Evolutionary conservation across 2,113 vertebrate species (phyloP).

Genomic region (Alligator sinensis): DNA sequence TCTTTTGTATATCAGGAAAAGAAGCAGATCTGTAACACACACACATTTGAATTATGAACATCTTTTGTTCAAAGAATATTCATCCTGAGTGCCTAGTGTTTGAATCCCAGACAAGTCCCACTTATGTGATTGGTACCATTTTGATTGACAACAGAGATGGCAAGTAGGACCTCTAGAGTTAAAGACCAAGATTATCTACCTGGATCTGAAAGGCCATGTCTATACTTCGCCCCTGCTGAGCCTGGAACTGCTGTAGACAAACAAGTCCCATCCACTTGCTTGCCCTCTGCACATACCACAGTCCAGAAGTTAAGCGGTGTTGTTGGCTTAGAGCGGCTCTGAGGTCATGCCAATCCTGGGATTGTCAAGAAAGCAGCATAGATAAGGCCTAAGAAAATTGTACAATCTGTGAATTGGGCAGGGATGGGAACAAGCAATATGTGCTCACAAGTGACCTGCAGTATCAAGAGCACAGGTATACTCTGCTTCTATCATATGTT

Average conservation of each 20-base stretch:
- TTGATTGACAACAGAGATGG: not conserved
- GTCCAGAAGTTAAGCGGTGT: too few relatives aligned
- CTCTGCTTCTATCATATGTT: not conserved
- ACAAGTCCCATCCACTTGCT: too few relatives aligned
- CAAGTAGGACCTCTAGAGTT: not conserved
- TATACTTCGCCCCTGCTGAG: too few relatives aligned
- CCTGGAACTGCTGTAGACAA: too few relatives aligned
- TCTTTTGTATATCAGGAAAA: not conserved
- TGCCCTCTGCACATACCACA: too few relatives aligned
- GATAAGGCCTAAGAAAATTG: not conserved
- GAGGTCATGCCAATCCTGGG: too few relatives aligned
- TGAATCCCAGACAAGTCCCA: accelerated
- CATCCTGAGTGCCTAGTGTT: not conserved
- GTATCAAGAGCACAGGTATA: not conserved
- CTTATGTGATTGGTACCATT: not conserved
- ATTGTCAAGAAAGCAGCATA: too few relatives aligned
- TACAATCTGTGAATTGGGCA: not conserved
- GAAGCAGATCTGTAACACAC: not conserved
- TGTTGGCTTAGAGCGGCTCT: too few relatives aligned
- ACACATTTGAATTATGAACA: not conserved
- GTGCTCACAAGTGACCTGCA: not conserved
- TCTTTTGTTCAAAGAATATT: not conserved
- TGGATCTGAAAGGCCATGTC: not conserved
- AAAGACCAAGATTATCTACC: not conserved
- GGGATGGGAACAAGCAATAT: not conserved